Conservation (phyloP, 2,797 vertebrate genomes). For the Darevskia mixta region DNA sequence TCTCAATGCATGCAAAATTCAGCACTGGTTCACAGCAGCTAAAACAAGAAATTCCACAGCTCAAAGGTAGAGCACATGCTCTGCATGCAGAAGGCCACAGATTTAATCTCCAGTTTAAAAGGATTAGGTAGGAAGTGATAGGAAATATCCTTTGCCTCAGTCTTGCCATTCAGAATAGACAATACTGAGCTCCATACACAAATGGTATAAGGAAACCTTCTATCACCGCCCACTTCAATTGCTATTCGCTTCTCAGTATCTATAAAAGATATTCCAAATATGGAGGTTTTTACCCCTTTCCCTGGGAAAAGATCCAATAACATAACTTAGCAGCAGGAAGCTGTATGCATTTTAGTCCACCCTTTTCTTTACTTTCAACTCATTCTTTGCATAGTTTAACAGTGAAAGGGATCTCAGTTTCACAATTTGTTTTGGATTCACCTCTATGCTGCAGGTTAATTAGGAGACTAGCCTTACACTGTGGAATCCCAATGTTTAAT, state of each 20-base stretch:
- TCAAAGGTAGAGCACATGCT: background rate
- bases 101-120: background rate
- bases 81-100: background rate
- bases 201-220: background rate
- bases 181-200: background rate
- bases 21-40: background rate
- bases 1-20: background rate
- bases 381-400: background rate
- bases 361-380: constrained; percentile 33
- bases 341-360: background rate
- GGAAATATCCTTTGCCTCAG: background rate
- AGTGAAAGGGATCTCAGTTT: constrained; percentile 18
- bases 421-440: constrained; percentile 59
- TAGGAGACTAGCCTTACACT: constrained; percentile 60
- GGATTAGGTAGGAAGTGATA: background rate
- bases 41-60: background rate
- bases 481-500: constrained; percentile 58
- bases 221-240: background rate
- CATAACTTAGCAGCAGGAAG: background rate
- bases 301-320: background rate
- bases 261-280: rapidly evolving
- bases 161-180: background rate
- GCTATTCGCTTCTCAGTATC: background rate
- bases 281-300: background rate
- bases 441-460: constrained; percentile 65